Conservation (phyloP, 2,797 vertebrate genomes). For the Notolabrus celidotus region DNA sequence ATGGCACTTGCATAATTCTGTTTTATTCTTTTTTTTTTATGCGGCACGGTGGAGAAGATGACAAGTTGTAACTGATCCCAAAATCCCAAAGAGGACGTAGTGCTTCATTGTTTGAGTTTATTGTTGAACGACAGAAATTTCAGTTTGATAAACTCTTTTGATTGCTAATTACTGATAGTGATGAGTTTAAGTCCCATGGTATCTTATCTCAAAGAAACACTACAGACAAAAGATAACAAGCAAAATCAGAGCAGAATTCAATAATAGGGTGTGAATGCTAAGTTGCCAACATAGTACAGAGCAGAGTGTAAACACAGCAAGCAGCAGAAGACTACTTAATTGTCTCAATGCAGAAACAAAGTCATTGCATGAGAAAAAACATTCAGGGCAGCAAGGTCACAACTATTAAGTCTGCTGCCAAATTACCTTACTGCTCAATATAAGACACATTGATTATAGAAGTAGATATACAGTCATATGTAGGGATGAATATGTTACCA, state of each 20-base stretch:
- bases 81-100: background rate
- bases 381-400: too few relatives aligned
- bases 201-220: slow-evolving; percentile 4
- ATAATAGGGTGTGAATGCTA: slow-evolving; percentile 4
- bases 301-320: background rate
- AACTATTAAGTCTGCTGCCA: too few relatives aligned
- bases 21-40: background rate
- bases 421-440: too few relatives aligned
- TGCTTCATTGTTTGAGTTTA: background rate
- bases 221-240: background rate
- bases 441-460: too few relatives aligned
- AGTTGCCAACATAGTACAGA: background rate
- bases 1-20: slow-evolving; percentile 1
- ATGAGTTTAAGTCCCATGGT: slow-evolving; percentile 1
- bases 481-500: too few relatives aligned
- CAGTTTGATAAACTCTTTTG: slow-evolving; percentile 5
- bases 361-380: too few relatives aligned
- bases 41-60: slow-evolving; percentile 12
- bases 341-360: background rate
- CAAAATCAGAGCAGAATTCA: slow-evolving; percentile 3
- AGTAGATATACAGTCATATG: too few relatives aligned
- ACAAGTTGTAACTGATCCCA: slow-evolving; percentile 12
- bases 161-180: background rate
- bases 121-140: slow-evolving; percentile 5
- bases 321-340: background rate